Conservation (phyloP, 2,888 invertebrate genomes). For the Drosophila histrio region DNA sequence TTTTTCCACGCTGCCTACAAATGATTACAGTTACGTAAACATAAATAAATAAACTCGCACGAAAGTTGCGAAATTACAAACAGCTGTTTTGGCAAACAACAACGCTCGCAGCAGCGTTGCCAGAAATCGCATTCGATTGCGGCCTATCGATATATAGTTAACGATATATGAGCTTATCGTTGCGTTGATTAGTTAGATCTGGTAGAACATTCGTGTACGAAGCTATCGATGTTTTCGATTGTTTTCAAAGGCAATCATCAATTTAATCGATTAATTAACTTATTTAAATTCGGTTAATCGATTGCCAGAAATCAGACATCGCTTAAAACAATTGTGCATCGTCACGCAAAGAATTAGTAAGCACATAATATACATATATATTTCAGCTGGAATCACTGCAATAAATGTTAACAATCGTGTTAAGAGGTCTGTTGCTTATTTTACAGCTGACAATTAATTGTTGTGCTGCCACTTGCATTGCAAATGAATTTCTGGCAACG, state of each 20-base stretch:
- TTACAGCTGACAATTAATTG: neutral
- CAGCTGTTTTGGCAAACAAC: conserved; percentile 32
- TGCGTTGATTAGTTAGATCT: neutral
- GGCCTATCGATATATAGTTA: conserved; percentile 4
- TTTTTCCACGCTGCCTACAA: neutral
- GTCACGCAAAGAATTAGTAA: neutral
- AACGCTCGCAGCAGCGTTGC: conserved; percentile 5
- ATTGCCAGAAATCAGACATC: no score
- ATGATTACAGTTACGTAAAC: conserved; percentile 47
- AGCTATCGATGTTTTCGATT: no score
- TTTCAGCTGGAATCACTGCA: neutral
- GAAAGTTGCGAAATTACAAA: conserved; percentile 44
- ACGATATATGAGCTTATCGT: neutral
- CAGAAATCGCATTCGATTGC: neutral
- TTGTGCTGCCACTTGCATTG: conserved; percentile 4
- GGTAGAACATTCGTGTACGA: no score
- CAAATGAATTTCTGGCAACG: neutral
- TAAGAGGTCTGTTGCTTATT: neutral
- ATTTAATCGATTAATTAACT: no score
- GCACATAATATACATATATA: neutral
- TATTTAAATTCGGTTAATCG: no score
- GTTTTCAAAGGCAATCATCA: no score
- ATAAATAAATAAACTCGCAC: conserved; percentile 42
- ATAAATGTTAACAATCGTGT: neutral
- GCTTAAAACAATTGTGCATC: no score